These are phyloP conservation scores for Athalia circularis DNA, from an alignment of 2,888 invertebrate species.

Conservation along the genomic window DNA sequence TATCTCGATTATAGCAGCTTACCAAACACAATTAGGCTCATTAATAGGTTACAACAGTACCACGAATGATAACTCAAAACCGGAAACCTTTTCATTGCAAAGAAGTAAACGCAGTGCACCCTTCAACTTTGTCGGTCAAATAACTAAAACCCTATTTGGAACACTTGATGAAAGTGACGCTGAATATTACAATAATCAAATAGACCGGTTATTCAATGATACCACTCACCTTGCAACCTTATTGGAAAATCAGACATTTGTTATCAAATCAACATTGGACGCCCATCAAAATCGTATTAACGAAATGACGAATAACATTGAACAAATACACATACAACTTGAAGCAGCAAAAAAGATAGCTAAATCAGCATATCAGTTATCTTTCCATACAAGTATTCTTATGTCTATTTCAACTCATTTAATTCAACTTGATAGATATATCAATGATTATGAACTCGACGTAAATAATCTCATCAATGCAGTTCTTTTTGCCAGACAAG, in stretches of 20 bases:
- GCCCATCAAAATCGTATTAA: slow-evolving; percentile 1
- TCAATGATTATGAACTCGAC: too few relatives aligned
- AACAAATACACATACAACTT: neutral
- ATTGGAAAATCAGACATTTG: slow-evolving; percentile 45
- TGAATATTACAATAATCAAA: too few relatives aligned
- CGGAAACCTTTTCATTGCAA: too few relatives aligned
- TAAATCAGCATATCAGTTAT: neutral
- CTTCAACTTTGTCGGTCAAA: too few relatives aligned
- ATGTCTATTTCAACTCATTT: neutral
- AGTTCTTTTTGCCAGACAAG: neutral
- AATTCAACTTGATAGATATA: too few relatives aligned
- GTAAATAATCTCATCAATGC: too few relatives aligned
- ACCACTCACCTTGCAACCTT: neutral
- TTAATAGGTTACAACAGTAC: neutral
- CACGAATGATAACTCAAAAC: neutral
- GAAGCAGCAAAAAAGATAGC: neutral
- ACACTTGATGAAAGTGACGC: too few relatives aligned
- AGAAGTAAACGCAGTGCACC: too few relatives aligned
- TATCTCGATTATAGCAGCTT: too few relatives aligned
- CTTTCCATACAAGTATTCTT: neutral
- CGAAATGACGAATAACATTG: too few relatives aligned
- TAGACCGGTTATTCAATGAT: neutral
- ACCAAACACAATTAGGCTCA: neutral
- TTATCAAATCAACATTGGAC: slow-evolving; percentile 44
- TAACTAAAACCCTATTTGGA: too few relatives aligned